Base-by-base conservation (phyloP, 2,113 vertebrate species). In the Lamprologus callipterus region DNA sequence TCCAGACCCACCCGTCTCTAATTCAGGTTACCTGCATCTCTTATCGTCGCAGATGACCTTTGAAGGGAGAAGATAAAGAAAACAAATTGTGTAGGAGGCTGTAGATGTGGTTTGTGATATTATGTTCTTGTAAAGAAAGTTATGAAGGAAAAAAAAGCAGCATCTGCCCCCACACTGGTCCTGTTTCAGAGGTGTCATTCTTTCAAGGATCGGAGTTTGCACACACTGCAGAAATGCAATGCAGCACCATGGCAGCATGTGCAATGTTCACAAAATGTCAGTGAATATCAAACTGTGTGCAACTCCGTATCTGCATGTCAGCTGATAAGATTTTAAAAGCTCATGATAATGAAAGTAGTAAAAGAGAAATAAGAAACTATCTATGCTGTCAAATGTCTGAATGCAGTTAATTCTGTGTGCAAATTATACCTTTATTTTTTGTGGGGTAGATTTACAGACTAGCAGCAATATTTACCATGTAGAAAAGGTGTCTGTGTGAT, bases 21-120 rank as follows among this genome's bases (percentile, higher is more conserved):
- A 90, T 95, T 95, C 91, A 94, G 86, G 90, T 94, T 95, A 95
- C 93, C 87, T 93, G 83, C 37, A 23, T 83, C 79, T 95, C 86
- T 95, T 94, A 96, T 96, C 94, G 83, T 82, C 11, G 42, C 85
- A 82, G 95, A 95, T 97, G 96, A 97, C 96, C 96, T 97, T 97
- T 97, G 94, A 96, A 96, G 88, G 82, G 91, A 93, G 91, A 92
- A 93, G 96, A 96, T 95, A 95, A 96, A 95, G 89, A 95, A 92
- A 91, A 95, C 75, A 93, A 93, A 94, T 95, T 92, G 94, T 96
- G 96, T 96, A 93, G 96, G 96, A 94, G 96, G 95, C 86, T 91
- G 93, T 90, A 93, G 95, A 96, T 96, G 96, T 96, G 97, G 96
- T 96, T 96, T 94, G 87, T 93, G 96, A 96, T 96, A 94, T 96